Base-by-base conservation (phyloP, 2,797 vertebrate species). In the Eleutherodactylus coqui region DNA sequence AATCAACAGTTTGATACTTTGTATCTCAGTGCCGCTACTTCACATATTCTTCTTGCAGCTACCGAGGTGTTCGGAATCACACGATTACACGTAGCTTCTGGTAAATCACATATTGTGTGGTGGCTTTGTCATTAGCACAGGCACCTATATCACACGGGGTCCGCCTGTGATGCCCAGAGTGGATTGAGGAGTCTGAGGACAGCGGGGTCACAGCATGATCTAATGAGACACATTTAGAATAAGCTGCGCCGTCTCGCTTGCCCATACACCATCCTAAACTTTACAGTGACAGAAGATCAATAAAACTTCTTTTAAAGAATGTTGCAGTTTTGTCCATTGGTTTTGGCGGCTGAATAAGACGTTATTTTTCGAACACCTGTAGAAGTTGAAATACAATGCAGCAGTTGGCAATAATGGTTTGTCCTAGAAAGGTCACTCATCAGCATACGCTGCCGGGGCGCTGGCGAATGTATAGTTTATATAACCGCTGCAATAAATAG, bases 341-440 rank as follows among this genome's bases (percentile, higher is more conserved):
- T 27, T 10, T 45, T 41, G 11, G 7, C 24, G 11, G 0, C 69
- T n/a, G 13, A 45, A 73, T 27, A 45, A 73, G 69, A 45, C 41
- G 45, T 73, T 73, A 43, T 73, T 43, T 51, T 17, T n/a, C 11
- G 0, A 41, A 69, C 17, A 70, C 36, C 38, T 70, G 67, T 70
- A 73, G 45, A 73, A 73, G 69, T 73, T 73, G 38, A 73, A 73
- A 73, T 45, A 43, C 69, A 73, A 27, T 45, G 38, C n/a, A 45
- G 7, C 41, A 45, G 16, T 73, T 73, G 38, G 69, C 41, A 27
- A 45, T 73, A 73, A 73, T 43, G 24, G 69, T 16, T 70, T 73
- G 69, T 73, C 69, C 69, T 73, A 11, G 27, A n/a, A 73, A 72
- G 69, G 69, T 72, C 69, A 72, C 10, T 8, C 4, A 21, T 21